These are phyloP conservation scores for Phylloscopus collybita DNA, from an alignment of 2,797 vertebrate genomes.

Conservation along the genomic window DNA sequence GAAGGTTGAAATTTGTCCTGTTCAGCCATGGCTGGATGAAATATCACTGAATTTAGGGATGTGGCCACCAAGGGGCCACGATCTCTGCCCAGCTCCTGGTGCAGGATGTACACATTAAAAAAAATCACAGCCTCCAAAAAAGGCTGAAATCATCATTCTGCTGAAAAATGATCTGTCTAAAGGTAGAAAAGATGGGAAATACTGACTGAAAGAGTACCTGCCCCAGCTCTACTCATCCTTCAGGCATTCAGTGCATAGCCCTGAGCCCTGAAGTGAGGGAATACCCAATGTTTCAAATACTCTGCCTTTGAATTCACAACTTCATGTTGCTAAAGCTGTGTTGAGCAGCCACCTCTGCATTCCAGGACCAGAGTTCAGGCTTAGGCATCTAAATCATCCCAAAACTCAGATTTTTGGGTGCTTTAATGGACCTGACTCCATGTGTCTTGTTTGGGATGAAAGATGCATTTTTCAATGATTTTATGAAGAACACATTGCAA, in stretches of 20 bases:
- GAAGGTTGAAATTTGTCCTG: neutral
- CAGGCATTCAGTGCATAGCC: neutral
- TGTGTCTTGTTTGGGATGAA: neutral
- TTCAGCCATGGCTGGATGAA: neutral
- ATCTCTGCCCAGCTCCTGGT: neutral
- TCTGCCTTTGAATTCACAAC: neutral
- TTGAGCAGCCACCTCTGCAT: neutral
- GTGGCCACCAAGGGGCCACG: neutral
- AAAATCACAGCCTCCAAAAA: neutral
- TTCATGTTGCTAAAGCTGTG: fast-evolving
- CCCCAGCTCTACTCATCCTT: neutral
- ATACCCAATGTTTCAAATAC: fast-evolving
- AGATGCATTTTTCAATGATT: neutral
- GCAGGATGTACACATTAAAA: neutral
- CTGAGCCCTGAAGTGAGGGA: neutral
- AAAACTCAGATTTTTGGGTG: neutral
- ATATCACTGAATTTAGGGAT: neutral
- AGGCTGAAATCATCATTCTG: neutral
- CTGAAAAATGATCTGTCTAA: neutral
- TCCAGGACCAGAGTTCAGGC: neutral
- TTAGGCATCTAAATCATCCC: neutral
- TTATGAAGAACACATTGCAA: neutral
- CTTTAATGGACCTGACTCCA: neutral
- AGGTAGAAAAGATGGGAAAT: neutral
- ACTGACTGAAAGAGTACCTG: neutral